Evolutionary conservation across 2,113 vertebrate species (phyloP), one percentile per base, ranked within the genome.

Genomic region (Strix aluco): DNA sequence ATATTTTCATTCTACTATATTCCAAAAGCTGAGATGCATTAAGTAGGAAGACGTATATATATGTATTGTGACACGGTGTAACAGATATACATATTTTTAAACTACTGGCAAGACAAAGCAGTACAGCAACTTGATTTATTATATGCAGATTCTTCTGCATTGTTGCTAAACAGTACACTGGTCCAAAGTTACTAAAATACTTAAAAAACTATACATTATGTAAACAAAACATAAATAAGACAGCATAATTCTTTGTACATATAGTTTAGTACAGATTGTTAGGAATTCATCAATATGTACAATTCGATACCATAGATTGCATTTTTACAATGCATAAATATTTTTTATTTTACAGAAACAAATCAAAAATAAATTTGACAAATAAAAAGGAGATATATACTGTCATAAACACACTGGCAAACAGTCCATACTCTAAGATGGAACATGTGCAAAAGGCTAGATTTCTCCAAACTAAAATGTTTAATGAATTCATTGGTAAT

Each of bases 181-280:
- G 98, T 98, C 98, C 98, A 98, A 99, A 99, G 98, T 98, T 99
- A 98, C 98, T 98, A 98, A 98, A 99, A 99, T 98, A 98, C 98
- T 98, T 99, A 97, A 98, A 99, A 99, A 99, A 98, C 98, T 98
- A 99, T 99, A 98, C 98, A 98, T 98, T 98, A 99, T 99, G 98
- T 98, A 98, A 98, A 98, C 97, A 98, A 98, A 99, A 98, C 99
- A 99, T 99, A 99, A 99, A 99, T 99, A 99, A 98, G 95, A 98
- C 98, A 98, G 97, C 90, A 98, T 96, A 98, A 94, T 97, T 98
- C 97, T 98, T 98, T 98, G 97, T 98, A 98, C 98, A 98, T 94
- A 97, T 77, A 98, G 94, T 98, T 98, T 98, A 97, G 98, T 98
- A 98, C 90, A 98, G 95, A 95, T 95, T 98, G 92, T 98, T 98